Percentiles rank a stretch among this genome's conserved stretches.
Evolutionary conservation across 2,113 vertebrate species (phyloP).

Genomic region (Dendrocopos noguchii): DNA sequence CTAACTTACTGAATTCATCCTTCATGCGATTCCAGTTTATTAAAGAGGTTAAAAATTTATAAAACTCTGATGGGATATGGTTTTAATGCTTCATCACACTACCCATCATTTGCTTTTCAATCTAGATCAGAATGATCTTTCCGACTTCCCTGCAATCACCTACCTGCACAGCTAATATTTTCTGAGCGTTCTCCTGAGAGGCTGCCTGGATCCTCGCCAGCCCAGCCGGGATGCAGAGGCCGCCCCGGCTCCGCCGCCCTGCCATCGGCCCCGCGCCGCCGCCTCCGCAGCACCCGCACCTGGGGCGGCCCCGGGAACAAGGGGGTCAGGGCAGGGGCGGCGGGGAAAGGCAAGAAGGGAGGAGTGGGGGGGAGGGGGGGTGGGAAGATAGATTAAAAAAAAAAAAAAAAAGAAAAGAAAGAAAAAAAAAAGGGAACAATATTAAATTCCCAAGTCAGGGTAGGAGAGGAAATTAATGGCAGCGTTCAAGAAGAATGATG

Average conservation of each 20-base stretch:
- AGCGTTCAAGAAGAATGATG: slow-evolving; percentile 99
- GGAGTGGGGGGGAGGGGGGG: background rate
- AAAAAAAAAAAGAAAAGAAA: background rate
- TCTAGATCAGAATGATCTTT: slow-evolving; percentile 82
- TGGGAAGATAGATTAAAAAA: background rate
- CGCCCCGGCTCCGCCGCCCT: slow-evolving; percentile 81
- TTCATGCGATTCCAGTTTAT: slow-evolving; percentile 84
- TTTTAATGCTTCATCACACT: slow-evolving; percentile 86
- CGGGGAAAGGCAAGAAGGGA: background rate
- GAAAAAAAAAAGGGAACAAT: slow-evolving; percentile 41
- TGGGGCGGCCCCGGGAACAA: slow-evolving; percentile 46
- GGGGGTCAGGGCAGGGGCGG: background rate
- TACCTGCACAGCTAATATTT: slow-evolving; percentile 98
- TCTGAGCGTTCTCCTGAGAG: slow-evolving; percentile 90
- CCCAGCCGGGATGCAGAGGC: slow-evolving; percentile 84
- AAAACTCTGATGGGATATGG: slow-evolving; percentile 84
- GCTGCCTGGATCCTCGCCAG: slow-evolving; percentile 89
- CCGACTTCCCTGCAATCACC: slow-evolving; percentile 82
- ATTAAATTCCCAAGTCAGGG: slow-evolving; percentile 90
- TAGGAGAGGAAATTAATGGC: slow-evolving; percentile 99
- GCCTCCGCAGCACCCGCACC: slow-evolving; percentile 88
- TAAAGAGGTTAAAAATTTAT: slow-evolving; percentile 88
- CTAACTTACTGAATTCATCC: slow-evolving; percentile 80
- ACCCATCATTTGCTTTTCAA: slow-evolving; percentile 87
- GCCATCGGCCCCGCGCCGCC: slow-evolving; percentile 80